phyloP scores from a whole-genome alignment of 1,140 invertebrate genomes.

The Rhagoletis zephyria region DNA sequence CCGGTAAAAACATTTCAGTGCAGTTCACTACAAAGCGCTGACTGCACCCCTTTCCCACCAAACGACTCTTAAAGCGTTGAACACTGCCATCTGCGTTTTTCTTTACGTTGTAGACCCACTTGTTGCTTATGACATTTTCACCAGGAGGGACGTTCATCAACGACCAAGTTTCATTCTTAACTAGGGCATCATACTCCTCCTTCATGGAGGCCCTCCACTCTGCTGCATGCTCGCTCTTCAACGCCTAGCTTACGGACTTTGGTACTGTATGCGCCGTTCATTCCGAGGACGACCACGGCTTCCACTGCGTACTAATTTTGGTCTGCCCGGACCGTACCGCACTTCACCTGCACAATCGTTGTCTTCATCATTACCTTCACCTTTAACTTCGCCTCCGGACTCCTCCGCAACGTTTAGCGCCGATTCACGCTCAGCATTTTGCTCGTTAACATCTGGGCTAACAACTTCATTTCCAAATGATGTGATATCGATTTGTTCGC shows the following conservation, averaged over 20 bases:
- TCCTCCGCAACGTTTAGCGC: background rate
- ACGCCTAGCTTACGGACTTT: too few species aligned
- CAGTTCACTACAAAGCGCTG: conserved; percentile 63
- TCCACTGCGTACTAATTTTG: background rate
- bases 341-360: background rate
- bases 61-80: conserved; percentile 69
- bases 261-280: too few species aligned
- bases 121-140: conserved; percentile 63
- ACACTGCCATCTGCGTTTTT: conserved; percentile 60
- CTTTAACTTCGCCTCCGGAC: background rate
- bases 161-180: conserved; percentile 60
- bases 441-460: too few species aligned
- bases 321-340: background rate
- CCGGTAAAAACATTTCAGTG: conserved; percentile 54
- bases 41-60: conserved; percentile 69
- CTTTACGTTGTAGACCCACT: conserved; percentile 72
- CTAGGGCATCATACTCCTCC: conserved; percentile 53
- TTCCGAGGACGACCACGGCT: too few species aligned
- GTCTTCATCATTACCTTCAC: background rate
- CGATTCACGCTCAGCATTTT: too few species aligned
- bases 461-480: too few species aligned
- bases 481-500: too few species aligned
- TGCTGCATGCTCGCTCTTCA: too few species aligned
- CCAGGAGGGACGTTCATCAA: conserved; percentile 52
- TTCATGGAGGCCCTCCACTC: conserved; percentile 53